These are phyloP conservation scores for Chelidonichthys spinosus DNA, from an alignment of 2,797 vertebrate species.

Conservation along the genomic window DNA sequence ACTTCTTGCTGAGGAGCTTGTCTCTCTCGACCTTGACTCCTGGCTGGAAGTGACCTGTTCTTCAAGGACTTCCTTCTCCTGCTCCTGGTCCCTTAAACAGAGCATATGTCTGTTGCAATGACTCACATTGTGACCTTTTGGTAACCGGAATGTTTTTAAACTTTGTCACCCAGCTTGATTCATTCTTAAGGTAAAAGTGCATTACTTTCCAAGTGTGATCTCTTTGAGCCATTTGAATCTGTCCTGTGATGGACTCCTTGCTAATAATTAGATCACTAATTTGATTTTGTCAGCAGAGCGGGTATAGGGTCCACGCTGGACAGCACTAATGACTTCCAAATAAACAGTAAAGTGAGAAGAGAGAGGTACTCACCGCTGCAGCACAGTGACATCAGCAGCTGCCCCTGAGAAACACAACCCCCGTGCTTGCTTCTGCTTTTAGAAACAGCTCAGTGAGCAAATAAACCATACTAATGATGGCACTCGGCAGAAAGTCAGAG, in stretches of 20 bases:
- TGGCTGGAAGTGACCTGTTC: no score
- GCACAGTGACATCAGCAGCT: slow-evolving; percentile 62
- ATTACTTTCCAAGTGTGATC: slow-evolving; percentile 16
- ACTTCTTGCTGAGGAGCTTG: no score
- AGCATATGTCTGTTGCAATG: slow-evolving; percentile 15
- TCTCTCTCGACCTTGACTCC: no score
- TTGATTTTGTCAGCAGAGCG: slow-evolving; percentile 43
- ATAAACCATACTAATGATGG: slow-evolving; percentile 78
- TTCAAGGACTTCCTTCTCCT: no score
- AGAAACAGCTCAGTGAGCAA: slow-evolving; percentile 68
- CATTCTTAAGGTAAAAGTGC: slow-evolving; percentile 22
- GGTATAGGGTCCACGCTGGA: slow-evolving; percentile 19
- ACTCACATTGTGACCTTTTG: slow-evolving; percentile 24
- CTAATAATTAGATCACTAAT: slow-evolving; percentile 62
- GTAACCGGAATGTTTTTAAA: slow-evolving; percentile 21
- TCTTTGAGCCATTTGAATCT: slow-evolving; percentile 22
- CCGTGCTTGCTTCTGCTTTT: slow-evolving; percentile 54
- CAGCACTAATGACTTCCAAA: slow-evolving; percentile 71
- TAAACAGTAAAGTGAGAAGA: slow-evolving; percentile 62
- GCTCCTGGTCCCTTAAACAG: neutral
- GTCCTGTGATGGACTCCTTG: slow-evolving; percentile 29
- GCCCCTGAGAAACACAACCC: slow-evolving; percentile 27
- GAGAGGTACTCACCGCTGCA: slow-evolving; percentile 50
- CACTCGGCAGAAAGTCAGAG: slow-evolving; percentile 52
- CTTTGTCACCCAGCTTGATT: slow-evolving; percentile 33